Evolutionary conservation across 2,797 vertebrate genomes (phyloP).

Genomic region (Melanotaenia trifasciata): DNA sequence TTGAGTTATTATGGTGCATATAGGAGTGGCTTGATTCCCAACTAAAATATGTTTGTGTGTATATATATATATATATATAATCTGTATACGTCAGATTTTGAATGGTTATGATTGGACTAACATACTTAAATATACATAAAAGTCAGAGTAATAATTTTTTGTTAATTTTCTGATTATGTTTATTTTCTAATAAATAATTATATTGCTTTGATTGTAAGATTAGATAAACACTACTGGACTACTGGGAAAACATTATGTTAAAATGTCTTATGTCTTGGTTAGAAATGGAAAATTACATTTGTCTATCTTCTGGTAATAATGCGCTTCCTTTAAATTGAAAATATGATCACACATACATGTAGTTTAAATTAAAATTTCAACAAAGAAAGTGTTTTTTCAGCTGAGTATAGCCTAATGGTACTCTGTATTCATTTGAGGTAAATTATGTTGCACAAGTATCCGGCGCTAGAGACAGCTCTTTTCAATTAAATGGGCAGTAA

Average conservation of each 20-base stretch:
- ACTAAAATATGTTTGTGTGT: not conserved
- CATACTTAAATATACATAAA: not conserved
- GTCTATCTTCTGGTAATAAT: not conserved
- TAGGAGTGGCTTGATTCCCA: not conserved
- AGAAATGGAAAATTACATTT: not conserved
- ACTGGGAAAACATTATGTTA: not conserved
- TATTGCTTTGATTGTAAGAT: not conserved
- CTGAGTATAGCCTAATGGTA: not conserved
- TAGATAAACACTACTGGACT: no score
- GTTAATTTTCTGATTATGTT: not conserved
- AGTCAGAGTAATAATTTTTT: not conserved
- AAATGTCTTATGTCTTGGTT: not conserved
- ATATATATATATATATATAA: no score
- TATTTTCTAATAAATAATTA: not conserved
- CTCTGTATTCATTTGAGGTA: slow-evolving; percentile 20
- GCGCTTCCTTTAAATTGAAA: not conserved
- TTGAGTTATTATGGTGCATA: not conserved
- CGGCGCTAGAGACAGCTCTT: slow-evolving; percentile 35
- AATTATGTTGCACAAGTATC: slow-evolving; percentile 23
- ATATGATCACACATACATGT: not conserved
- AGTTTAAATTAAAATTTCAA: not conserved
- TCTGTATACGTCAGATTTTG: not conserved
- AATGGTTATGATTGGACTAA: not conserved
- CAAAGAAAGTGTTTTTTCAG: not conserved
- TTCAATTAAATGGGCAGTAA: slow-evolving; percentile 52